Evolutionary conservation across 2,888 invertebrate species (phyloP).

Genomic region (Alentia gelatinosa): DNA sequence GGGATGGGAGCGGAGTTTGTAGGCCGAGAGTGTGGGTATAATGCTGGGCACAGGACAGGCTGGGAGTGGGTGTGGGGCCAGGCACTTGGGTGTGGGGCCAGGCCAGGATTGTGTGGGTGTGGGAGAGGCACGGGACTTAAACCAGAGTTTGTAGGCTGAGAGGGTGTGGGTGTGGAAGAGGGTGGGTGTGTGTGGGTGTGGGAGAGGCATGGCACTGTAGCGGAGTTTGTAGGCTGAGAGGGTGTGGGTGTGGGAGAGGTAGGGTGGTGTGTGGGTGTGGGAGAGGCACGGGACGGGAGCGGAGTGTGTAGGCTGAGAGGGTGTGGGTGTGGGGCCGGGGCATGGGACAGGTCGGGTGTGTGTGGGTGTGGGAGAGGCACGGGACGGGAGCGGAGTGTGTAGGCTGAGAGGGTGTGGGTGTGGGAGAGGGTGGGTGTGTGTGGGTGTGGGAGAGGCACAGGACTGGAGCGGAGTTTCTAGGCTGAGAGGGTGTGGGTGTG

Average conservation of each 20-base stretch:
- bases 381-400: not conserved
- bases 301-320: not conserved
- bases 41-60: not conserved
- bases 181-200: not conserved
- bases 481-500: not conserved
- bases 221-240: not conserved
- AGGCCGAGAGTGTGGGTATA: slow-evolving; percentile 53
- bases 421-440: not conserved
- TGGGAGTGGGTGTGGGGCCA: not conserved
- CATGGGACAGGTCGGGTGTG: not conserved
- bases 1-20: slow-evolving; percentile 57
- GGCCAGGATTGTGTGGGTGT: not conserved
- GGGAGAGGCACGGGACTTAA: not conserved
- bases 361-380: not conserved
- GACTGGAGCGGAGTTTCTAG: not conserved
- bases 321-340: not conserved
- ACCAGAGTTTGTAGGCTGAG: not conserved
- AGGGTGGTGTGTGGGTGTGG: not conserved
- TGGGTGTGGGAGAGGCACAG: not conserved
- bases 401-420: not conserved
- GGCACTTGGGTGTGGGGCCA: not conserved
- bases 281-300: not conserved
- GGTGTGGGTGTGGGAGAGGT: not conserved
- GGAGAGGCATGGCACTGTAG: not conserved
- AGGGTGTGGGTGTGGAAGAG: not conserved